Evolutionary conservation across 2,797 vertebrate genomes (phyloP).

Genomic region (Coluber constrictor): DNA sequence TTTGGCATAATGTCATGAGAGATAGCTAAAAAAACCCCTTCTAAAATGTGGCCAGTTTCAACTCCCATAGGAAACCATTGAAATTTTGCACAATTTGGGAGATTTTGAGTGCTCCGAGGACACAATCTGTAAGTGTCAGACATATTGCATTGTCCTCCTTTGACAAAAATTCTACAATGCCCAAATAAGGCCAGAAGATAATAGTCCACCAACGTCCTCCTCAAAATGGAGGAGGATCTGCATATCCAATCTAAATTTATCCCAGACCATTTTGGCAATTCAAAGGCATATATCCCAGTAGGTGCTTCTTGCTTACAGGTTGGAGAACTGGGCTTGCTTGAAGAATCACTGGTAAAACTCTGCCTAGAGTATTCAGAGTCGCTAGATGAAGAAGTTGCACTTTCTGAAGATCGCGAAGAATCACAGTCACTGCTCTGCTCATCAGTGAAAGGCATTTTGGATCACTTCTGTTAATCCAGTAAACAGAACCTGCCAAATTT

Average conservation of each 20-base stretch:
- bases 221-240: background rate
- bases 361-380: constrained; percentile 83
- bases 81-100: background rate
- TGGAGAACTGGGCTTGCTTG: constrained; percentile 89
- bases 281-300: background rate
- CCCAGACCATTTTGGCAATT: background rate
- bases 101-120: background rate
- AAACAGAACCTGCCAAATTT: background rate
- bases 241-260: background rate
- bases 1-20: background rate
- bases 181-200: background rate
- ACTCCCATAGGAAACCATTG: background rate
- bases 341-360: constrained; percentile 87
- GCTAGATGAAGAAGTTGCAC: constrained; percentile 79
- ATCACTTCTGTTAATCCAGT: background rate
- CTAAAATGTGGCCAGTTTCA: background rate
- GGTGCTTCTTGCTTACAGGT: constrained; percentile 77
- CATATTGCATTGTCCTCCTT: background rate
- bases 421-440: constrained; percentile 84
- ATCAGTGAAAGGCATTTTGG: constrained; percentile 83
- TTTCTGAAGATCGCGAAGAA: constrained; percentile 80
- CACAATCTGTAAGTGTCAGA: background rate
- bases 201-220: background rate
- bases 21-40: background rate
- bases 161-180: background rate